Evolutionary conservation across 2,113 vertebrate genomes (phyloP).

Genomic region (Urocolius indicus): DNA sequence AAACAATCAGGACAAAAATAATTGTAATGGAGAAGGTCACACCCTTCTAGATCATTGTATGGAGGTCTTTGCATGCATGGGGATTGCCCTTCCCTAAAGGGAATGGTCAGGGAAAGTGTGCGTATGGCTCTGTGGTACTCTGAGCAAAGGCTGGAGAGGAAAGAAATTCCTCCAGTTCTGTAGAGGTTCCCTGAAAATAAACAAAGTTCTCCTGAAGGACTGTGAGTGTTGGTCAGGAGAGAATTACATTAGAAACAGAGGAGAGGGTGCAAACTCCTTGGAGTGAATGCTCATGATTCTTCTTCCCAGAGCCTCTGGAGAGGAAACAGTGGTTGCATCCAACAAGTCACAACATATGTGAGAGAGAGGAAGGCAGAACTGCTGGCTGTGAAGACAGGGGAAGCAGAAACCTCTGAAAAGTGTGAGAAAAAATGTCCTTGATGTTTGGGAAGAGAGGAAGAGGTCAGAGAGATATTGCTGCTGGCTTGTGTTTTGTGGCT

Average conservation of each 20-base stretch:
- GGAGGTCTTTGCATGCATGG: background rate
- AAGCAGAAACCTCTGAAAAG: background rate
- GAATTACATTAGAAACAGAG: background rate
- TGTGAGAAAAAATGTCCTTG: background rate
- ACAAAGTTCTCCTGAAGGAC: background rate
- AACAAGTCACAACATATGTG: background rate
- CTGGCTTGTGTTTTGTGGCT: background rate
- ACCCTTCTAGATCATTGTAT: rapidly evolving
- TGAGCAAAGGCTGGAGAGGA: background rate
- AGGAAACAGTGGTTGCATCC: background rate
- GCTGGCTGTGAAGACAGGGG: background rate
- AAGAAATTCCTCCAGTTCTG: background rate
- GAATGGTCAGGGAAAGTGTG: background rate
- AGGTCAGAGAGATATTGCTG: background rate
- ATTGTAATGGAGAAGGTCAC: background rate
- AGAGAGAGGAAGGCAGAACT: background rate
- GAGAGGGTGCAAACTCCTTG: background rate
- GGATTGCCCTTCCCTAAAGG: background rate
- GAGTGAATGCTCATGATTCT: background rate
- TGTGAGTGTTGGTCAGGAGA: background rate
- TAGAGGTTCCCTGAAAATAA: background rate
- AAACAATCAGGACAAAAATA: background rate
- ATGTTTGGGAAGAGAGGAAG: background rate
- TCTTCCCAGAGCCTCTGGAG: background rate
- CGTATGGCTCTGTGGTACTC: rapidly evolving